These are phyloP conservation scores for Ptychochromis oligacanthus DNA, from an alignment of 2,113 vertebrate species.

Conservation along the genomic window DNA sequence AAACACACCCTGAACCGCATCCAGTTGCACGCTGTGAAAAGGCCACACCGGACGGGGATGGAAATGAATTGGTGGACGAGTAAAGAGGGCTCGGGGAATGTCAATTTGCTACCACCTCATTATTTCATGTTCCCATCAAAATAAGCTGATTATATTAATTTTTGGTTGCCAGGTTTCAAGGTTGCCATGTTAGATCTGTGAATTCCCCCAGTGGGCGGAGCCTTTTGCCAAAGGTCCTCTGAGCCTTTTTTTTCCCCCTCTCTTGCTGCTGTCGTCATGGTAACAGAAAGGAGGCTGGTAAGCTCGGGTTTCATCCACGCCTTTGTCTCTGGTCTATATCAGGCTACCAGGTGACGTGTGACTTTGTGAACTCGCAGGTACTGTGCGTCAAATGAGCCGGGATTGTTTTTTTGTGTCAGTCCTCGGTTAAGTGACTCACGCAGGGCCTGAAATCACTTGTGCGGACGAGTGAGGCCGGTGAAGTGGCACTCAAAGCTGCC, in stretches of 20 bases:
- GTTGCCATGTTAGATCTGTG: constrained; percentile 36
- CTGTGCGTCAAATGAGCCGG: constrained; percentile 26
- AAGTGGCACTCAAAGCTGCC: constrained; percentile 25
- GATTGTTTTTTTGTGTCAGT: constrained; percentile 38
- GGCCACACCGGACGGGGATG: constrained; percentile 16
- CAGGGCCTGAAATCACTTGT: neutral
- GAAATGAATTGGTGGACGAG: neutral
- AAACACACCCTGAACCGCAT: constrained; percentile 56
- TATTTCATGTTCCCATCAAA: constrained; percentile 5
- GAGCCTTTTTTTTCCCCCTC: neutral
- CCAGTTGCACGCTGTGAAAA: constrained; percentile 20
- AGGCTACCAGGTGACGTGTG: constrained; percentile 56
- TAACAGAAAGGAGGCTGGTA: constrained; percentile 51
- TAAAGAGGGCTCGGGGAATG: neutral
- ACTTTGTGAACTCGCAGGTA: constrained; percentile 35
- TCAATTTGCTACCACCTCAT: neutral
- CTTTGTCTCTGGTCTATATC: constrained; percentile 66
- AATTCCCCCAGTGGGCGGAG: constrained; percentile 58
- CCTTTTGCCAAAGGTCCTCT: constrained; percentile 38
- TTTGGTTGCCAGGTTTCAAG: constrained; percentile 39
- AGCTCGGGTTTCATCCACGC: constrained; percentile 67
- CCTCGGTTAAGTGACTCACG: constrained; percentile 22
- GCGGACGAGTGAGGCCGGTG: neutral
- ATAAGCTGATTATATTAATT: neutral
- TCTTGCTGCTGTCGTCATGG: constrained; percentile 55